Conservation (phyloP, 2,797 vertebrate species). For the Manis crassicaudata region DNA sequence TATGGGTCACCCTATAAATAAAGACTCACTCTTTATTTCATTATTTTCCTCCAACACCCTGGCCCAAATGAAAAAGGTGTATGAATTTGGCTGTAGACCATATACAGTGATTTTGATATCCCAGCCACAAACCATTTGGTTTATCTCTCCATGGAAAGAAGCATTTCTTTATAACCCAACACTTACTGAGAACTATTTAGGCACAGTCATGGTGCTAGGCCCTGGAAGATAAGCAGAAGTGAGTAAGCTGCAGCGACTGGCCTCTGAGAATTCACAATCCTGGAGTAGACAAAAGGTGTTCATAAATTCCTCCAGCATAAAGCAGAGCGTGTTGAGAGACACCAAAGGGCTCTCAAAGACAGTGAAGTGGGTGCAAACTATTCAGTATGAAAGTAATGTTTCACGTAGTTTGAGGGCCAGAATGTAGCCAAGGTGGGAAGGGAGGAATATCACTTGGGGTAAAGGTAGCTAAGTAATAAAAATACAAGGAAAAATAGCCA, state of each 20-base stretch:
- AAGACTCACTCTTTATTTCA: not conserved
- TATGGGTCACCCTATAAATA: not conserved
- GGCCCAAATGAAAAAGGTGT: not conserved
- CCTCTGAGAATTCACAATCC: not conserved
- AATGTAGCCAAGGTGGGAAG: not conserved
- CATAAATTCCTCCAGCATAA: not conserved
- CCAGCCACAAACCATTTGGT: not conserved
- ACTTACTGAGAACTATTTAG: not conserved
- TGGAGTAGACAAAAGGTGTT: not conserved
- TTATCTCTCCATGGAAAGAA: not conserved
- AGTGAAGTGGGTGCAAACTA: not conserved
- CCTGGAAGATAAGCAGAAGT: not conserved
- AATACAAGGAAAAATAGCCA: not conserved
- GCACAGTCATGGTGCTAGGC: not conserved
- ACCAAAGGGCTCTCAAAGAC: not conserved
- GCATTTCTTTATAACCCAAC: not conserved
- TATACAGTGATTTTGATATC: not conserved
- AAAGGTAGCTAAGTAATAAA: constrained; percentile 6
- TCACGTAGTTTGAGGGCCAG: not conserved
- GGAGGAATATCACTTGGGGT: not conserved
- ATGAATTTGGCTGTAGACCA: not conserved
- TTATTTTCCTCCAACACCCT: not conserved
- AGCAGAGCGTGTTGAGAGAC: not conserved
- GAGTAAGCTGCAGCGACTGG: not conserved
- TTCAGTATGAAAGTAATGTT: not conserved